Evolutionary conservation across 2,797 vertebrate genomes (phyloP).

Genomic region (Sus cebifrons): DNA sequence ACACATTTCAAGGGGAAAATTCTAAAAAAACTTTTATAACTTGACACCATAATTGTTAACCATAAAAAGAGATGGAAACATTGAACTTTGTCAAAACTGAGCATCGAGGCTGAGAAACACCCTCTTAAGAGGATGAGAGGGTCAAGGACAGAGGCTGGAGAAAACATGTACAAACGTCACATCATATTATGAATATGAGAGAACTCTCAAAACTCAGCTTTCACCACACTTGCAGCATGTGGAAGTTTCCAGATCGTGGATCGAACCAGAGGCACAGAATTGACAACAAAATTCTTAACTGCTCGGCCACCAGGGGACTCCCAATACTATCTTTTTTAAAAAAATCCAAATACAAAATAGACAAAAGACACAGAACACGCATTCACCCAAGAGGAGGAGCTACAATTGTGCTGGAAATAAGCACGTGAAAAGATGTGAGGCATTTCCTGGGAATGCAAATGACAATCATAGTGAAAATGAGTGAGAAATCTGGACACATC

Average conservation of each 20-base stretch:
- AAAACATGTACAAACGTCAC: neutral
- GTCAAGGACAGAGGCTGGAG: neutral
- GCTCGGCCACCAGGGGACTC: too few species aligned
- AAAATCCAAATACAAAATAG: neutral
- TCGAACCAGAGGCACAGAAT: too few species aligned
- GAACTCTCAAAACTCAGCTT: neutral
- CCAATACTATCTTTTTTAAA: neutral
- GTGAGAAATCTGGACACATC: neutral
- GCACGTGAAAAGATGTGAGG: neutral
- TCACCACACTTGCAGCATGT: too few species aligned
- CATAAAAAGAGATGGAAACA: neutral
- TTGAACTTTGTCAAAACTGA: neutral
- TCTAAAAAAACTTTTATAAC: neutral
- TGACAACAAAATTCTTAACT: too few species aligned
- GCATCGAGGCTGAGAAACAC: neutral
- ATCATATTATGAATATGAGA: neutral
- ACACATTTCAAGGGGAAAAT: neutral
- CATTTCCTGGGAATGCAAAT: neutral
- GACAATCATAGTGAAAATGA: neutral
- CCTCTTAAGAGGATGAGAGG: neutral
- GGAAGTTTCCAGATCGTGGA: too few species aligned
- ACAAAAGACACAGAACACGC: neutral
- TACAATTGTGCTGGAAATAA: neutral
- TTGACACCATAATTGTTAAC: neutral
- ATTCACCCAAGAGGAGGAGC: neutral